phyloP scores from a whole-genome alignment of 2,888 invertebrate genomes.

The Xestia sexstrigata region DNA sequence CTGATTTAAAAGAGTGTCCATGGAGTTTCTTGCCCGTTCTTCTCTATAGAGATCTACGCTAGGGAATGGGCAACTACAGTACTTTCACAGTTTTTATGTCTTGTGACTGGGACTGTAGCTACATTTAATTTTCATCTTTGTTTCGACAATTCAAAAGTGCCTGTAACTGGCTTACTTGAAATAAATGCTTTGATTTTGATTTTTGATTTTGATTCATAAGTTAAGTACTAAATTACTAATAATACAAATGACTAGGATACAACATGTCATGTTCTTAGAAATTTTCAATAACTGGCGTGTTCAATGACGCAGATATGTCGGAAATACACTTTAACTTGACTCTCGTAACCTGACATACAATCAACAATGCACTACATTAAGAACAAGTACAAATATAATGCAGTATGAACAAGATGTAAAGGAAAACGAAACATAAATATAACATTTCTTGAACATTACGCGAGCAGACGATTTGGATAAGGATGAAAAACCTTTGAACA shows the following conservation, averaged over 20 bases:
- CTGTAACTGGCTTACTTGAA: too few relatives aligned
- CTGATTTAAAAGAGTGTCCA: too few relatives aligned
- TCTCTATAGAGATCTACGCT: too few relatives aligned
- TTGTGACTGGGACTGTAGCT: too few relatives aligned
- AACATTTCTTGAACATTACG: constrained; percentile 15
- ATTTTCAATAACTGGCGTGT: constrained; percentile 39
- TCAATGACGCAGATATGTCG: constrained; percentile 41
- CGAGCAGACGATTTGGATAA: not conserved
- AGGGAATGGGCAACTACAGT: too few relatives aligned
- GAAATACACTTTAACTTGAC: constrained; percentile 37
- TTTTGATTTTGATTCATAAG: too few relatives aligned
- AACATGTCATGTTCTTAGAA: constrained; percentile 24
- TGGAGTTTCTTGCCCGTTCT: too few relatives aligned
- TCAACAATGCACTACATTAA: constrained; percentile 10
- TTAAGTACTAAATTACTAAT: constrained; percentile 16
- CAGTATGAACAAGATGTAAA: constrained; percentile 7
- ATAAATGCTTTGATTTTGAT: too few relatives aligned
- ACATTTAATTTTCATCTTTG: too few relatives aligned
- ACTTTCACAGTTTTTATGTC: too few relatives aligned
- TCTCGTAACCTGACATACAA: constrained; percentile 32
- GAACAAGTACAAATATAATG: constrained; percentile 20
- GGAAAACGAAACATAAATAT: constrained; percentile 24
- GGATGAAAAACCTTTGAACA: constrained; percentile 17
- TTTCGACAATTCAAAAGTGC: too few relatives aligned
- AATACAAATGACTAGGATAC: constrained; percentile 33